A percentile compares a stretch with the other conserved stretches of the same genome.
Conservation (phyloP, 2,797 vertebrate species). For the Bothrops alternatus region DNA sequence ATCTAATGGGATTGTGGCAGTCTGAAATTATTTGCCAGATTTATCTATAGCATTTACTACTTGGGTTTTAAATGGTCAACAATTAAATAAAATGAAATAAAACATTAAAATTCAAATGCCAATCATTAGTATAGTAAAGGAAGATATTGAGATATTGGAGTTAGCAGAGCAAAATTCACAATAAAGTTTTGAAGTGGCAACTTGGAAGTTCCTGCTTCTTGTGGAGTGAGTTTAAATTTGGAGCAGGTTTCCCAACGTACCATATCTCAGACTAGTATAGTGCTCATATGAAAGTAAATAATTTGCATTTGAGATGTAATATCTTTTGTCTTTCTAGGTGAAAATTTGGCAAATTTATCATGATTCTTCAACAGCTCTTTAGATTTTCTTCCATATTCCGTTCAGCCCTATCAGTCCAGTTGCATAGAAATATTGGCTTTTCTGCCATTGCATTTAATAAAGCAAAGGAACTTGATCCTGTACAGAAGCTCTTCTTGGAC, state of each 20-base stretch:
- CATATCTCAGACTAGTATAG: neutral
- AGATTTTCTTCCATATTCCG: constrained; percentile 78
- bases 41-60: neutral
- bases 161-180: neutral
- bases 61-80: neutral
- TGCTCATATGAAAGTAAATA: neutral
- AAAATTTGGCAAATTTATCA: constrained; percentile 57
- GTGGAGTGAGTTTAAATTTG: neutral
- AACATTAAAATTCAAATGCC: neutral
- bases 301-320: neutral
- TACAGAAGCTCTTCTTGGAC: constrained; percentile 93
- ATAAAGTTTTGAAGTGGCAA: neutral
- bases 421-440: constrained; percentile 87
- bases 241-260: neutral
- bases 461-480: constrained; percentile 83
- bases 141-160: no score
- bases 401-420: constrained; percentile 70
- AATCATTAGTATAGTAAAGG: neutral
- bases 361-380: constrained; percentile 82
- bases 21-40: neutral
- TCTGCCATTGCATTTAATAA: constrained; percentile 84
- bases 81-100: neutral
- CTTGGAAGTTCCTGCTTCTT: neutral
- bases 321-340: neutral
- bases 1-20: neutral